These are phyloP conservation scores for Conus ventricosus DNA, from an alignment of 1,140 invertebrate species.

Conservation along the genomic window DNA sequence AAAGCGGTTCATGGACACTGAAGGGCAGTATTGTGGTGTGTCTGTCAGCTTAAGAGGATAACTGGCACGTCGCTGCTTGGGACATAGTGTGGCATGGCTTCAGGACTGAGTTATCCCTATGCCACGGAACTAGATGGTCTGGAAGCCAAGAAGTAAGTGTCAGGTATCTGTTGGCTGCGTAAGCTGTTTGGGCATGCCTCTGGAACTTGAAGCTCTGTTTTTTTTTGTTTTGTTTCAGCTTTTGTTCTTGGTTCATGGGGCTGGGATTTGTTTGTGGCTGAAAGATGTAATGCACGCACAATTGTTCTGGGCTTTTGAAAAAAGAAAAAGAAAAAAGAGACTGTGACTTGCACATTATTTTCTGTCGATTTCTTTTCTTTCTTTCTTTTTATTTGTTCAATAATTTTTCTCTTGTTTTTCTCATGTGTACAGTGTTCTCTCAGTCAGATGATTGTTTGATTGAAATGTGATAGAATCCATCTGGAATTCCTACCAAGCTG, in stretches of 20 bases:
- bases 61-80: not conserved
- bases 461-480: no score
- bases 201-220: not conserved
- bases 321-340: no score
- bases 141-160: constrained; percentile 10
- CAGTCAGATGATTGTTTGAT: no score
- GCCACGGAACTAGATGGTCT: constrained; percentile 27
- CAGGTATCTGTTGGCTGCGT: not conserved
- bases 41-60: not conserved
- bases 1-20: not conserved
- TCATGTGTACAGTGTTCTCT: no score
- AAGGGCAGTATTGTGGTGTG: not conserved
- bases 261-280: not conserved
- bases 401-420: no score
- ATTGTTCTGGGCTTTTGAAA: no score
- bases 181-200: not conserved
- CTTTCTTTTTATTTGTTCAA: no score
- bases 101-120: constrained; percentile 32
- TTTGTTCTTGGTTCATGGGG: not conserved
- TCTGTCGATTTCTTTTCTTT: no score
- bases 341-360: no score
- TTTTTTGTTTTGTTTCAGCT: not conserved
- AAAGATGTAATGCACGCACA: not conserved
- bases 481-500: no score
- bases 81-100: constrained; percentile 3